Base-by-base conservation (phyloP, 2,113 vertebrate genomes). In the Lycaon pictus region DNA sequence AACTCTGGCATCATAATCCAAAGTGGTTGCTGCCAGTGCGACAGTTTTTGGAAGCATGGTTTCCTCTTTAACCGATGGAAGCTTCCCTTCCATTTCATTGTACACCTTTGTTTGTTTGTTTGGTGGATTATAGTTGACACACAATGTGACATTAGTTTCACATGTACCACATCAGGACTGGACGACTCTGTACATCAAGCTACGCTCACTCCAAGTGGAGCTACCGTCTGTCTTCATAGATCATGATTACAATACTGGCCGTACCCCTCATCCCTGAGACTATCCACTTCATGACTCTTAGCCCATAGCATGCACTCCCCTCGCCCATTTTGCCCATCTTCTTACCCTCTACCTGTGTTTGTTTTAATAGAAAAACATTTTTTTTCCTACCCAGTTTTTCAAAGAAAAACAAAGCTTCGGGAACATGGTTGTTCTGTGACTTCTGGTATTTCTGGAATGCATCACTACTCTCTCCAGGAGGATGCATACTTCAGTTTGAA, bases 371-470 rank as follows among this genome's bases (percentile, higher is more conserved):
- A 71, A 85, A 74, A 37, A 37, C 20, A n/a, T 0, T 5, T 65
- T 65, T 65, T 80, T 53, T 25, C n/a, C 35, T 90, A 35, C 3
- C 9, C 22, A 22, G 29, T 81, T 11, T 79, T 77, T 56, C 67
- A 63, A 92, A 76, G 56, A 7, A 88, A 95, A 88, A 23, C 25
- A 72, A 89, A 92, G 10, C 2, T 67, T 51, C 53, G 29, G 17
- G 51, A 51, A 82, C 55, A 37, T 62, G 2, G 51, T 76, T 80
- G 53, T 87, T 53, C 43, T 87, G 0, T 48, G 48, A 93, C 29
- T 53, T 93, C 55, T 74, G 83, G 20, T 77, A 35, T 88, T 7
- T 55, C 62, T 79, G 10, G 43, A 58, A 17, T 12, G 23, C 0
- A 55, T 48, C 7, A n/a, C 15, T 22, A 6, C 23, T 12, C 11